These are phyloP conservation scores for Crocuta crocuta DNA, from an alignment of 2,113 vertebrate species.

Conservation along the genomic window DNA sequence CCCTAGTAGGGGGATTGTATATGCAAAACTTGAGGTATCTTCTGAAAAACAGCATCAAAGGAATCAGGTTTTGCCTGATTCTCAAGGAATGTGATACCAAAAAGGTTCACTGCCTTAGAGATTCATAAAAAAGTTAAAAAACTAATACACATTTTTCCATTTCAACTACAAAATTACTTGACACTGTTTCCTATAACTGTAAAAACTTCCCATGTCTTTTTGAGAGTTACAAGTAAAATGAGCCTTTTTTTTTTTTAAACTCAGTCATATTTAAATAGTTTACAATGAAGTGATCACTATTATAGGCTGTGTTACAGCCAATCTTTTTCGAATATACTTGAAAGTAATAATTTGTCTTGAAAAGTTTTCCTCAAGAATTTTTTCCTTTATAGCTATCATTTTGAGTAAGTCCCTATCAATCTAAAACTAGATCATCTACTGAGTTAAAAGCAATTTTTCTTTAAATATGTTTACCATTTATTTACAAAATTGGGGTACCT, in stretches of 20 bases:
- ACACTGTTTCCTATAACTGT: background rate
- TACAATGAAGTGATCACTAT: conserved; percentile 31
- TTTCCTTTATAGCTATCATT: conserved; percentile 36
- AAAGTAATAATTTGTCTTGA: background rate
- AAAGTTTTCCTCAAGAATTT: conserved; percentile 30
- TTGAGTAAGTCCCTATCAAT: background rate
- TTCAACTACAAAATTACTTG: conserved; percentile 19
- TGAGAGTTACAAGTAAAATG: conserved; percentile 23
- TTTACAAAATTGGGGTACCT: background rate
- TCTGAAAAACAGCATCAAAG: background rate
- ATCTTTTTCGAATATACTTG: background rate
- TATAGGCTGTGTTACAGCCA: background rate
- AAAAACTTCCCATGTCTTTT: background rate
- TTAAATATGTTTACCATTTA: conserved; percentile 50
- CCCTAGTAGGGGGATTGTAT: background rate
- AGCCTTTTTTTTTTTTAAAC: background rate
- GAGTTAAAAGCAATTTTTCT: conserved; percentile 54
- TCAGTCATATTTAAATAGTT: conserved; percentile 11
- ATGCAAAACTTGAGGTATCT: background rate
- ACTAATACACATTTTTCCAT: background rate
- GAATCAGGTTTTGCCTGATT: background rate
- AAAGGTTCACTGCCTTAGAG: background rate
- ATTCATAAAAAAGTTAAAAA: conserved; percentile 8
- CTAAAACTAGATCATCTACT: conserved; percentile 19
- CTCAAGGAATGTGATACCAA: background rate